Percentiles rank a stretch among this genome's conserved stretches.
Conservation (phyloP, 1,140 invertebrate genomes). For the Calephelis virginiensis region DNA sequence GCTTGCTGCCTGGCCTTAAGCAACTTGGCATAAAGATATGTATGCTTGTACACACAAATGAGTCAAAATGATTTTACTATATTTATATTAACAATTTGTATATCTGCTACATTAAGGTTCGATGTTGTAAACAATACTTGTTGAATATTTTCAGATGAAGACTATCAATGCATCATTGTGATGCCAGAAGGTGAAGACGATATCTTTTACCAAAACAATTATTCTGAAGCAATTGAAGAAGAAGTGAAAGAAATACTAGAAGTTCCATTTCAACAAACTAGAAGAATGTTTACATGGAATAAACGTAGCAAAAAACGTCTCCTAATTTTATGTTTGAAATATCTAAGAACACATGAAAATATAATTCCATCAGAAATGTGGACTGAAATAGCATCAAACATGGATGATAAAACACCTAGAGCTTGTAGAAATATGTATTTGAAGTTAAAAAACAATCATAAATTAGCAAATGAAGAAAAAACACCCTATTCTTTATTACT, state of each 20-base stretch:
- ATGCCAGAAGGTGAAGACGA: constrained; percentile 57
- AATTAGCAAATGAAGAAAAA: constrained; percentile 33
- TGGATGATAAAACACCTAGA: constrained; percentile 47
- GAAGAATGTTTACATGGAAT: constrained; percentile 47
- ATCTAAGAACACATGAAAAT: constrained; percentile 46
- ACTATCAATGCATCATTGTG: constrained; percentile 68
- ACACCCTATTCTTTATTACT: constrained; percentile 45
- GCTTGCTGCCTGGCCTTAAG: no score
- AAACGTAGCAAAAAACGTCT: constrained; percentile 52
- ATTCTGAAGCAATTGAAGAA: constrained; percentile 15
- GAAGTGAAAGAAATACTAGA: background rate
- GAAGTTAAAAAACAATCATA: constrained; percentile 52
- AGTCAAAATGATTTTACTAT: no score
- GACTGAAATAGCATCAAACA: constrained; percentile 52
- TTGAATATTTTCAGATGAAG: constrained; percentile 57
- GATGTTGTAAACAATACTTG: no score
- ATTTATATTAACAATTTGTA: no score
- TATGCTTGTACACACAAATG: no score
- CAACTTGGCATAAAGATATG: no score
- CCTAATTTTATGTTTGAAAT: constrained; percentile 53
- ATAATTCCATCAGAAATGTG: constrained; percentile 59
- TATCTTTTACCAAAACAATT: constrained; percentile 21
- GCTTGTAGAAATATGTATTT: constrained; percentile 58
- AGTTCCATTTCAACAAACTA: background rate
- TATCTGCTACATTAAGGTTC: no score